A percentile compares a stretch with the other conserved stretches of the same genome.
These are phyloP conservation scores for Tamias sibiricus DNA, from an alignment of 2,113 vertebrate genomes.

Conservation along the genomic window DNA sequence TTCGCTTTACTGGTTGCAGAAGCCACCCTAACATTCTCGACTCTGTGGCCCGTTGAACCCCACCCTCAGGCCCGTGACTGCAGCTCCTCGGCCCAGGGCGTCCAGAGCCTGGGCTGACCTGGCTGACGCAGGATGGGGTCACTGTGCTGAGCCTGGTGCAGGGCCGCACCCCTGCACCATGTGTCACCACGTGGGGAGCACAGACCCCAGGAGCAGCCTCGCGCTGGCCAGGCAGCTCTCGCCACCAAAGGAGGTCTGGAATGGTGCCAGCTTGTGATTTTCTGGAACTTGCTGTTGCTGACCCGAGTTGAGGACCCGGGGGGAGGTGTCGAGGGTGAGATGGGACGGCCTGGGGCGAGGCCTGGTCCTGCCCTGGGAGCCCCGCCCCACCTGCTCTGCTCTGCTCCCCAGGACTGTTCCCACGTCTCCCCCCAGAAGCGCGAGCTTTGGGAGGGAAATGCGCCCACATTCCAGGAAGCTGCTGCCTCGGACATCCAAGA, in stretches of 20 bases:
- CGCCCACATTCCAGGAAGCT: slow-evolving; percentile 27
- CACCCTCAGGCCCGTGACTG: fast-evolving
- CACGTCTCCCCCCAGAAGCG: not conserved
- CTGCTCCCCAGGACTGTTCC: not conserved
- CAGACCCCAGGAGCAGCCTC: fast-evolving
- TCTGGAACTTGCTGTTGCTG: fast-evolving
- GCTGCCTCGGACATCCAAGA: not conserved
- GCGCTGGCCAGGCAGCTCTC: fast-evolving
- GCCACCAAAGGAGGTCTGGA: fast-evolving
- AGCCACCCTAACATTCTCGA: fast-evolving
- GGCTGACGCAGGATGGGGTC: fast-evolving
- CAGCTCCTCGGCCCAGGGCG: fast-evolving
- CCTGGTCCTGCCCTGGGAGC: fast-evolving
- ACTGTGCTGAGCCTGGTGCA: fast-evolving
- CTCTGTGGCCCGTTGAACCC: fast-evolving
- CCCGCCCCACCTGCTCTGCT: too few relatives aligned
- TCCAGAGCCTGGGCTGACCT: fast-evolving
- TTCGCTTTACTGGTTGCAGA: not conserved
- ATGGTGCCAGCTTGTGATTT: fast-evolving
- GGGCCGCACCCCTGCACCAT: fast-evolving
- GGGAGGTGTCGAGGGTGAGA: fast-evolving
- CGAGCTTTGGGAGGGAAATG: fast-evolving
- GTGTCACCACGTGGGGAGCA: fast-evolving
- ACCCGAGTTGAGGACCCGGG: fast-evolving
- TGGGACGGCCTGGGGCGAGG: fast-evolving